Percentiles rank a stretch among this genome's conserved stretches.
Evolutionary conservation across 1,140 invertebrate species (phyloP).

Genomic region (Drosophila virilis): DNA sequence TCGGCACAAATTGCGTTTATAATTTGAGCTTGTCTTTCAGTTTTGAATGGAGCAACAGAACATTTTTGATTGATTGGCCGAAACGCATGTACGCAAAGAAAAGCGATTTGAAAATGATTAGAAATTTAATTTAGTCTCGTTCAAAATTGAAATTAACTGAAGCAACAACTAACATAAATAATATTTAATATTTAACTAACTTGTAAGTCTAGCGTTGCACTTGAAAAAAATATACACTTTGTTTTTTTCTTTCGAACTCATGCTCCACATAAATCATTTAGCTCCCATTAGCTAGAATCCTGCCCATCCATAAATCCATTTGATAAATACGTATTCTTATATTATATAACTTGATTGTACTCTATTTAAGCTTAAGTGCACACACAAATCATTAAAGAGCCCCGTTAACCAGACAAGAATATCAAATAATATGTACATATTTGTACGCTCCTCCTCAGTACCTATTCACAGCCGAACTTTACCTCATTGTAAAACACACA

Average conservation of each 20-base stretch:
- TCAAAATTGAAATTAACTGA: conserved; percentile 60
- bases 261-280: conserved; percentile 17
- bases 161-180: conserved; percentile 7
- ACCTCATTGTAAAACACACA: conserved; percentile 80
- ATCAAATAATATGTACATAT: conserved; percentile 50
- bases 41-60: conserved; percentile 63
- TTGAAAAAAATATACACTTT: conserved; percentile 1
- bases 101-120: conserved; percentile 33
- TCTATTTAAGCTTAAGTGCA: conserved; percentile 66
- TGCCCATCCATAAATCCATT: conserved; percentile 8
- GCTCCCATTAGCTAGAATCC: conserved; percentile 8
- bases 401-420: conserved; percentile 8
- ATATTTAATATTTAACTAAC: conserved; percentile 6
- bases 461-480: conserved; percentile 78
- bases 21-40: conserved; percentile 61
- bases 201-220: conserved; percentile 30
- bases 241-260: not conserved
- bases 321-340: conserved; percentile 48
- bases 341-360: conserved; percentile 59
- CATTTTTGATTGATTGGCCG: conserved; percentile 58
- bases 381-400: conserved; percentile 52
- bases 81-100: conserved; percentile 46
- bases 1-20: conserved; percentile 61
- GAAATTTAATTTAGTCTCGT: conserved; percentile 41
- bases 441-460: conserved; percentile 63